These are phyloP conservation scores for Rhingia campestris DNA, from an alignment of 2,888 invertebrate species.

Conservation along the genomic window DNA sequence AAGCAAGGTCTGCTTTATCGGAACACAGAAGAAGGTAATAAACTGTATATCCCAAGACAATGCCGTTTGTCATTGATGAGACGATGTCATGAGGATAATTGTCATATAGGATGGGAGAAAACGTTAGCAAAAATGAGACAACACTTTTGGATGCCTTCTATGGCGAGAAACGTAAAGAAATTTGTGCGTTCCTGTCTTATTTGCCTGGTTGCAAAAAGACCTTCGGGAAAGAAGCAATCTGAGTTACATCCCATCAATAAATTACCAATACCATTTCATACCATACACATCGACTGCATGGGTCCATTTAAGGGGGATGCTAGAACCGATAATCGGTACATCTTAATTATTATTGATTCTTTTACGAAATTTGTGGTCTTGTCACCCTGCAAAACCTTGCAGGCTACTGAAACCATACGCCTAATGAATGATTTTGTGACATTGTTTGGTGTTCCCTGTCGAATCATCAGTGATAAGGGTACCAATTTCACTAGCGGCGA, in stretches of 20 bases:
- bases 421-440: constrained; percentile 17
- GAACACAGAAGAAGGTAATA: not conserved
- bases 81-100: constrained; percentile 30
- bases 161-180: constrained; percentile 34
- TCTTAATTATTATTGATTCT: constrained; percentile 7
- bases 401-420: constrained; percentile 9
- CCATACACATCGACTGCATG: constrained; percentile 32
- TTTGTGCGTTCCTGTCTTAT: constrained; percentile 38
- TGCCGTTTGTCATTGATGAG: constrained; percentile 17
- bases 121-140: constrained; percentile 19
- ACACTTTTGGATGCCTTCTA: constrained; percentile 43
- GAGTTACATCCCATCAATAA: constrained; percentile 33
- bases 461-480: constrained; percentile 28
- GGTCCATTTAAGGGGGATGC: constrained; percentile 4
- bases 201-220: constrained; percentile 40
- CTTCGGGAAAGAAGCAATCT: constrained; percentile 31
- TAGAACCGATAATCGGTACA: constrained; percentile 8
- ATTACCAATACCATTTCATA: constrained; percentile 23
- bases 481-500: constrained; percentile 18
- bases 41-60: constrained; percentile 1
- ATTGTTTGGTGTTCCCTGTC: constrained; percentile 18
- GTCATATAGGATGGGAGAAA: constrained; percentile 34
- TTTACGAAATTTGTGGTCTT: constrained; percentile 19
- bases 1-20: constrained; percentile 13
- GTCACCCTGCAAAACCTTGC: not conserved